Percentiles rank a stretch among this genome's conserved stretches.
These are phyloP conservation scores for Portunus trituberculatus DNA, from an alignment of 1,140 invertebrate species.

Conservation along the genomic window DNA sequence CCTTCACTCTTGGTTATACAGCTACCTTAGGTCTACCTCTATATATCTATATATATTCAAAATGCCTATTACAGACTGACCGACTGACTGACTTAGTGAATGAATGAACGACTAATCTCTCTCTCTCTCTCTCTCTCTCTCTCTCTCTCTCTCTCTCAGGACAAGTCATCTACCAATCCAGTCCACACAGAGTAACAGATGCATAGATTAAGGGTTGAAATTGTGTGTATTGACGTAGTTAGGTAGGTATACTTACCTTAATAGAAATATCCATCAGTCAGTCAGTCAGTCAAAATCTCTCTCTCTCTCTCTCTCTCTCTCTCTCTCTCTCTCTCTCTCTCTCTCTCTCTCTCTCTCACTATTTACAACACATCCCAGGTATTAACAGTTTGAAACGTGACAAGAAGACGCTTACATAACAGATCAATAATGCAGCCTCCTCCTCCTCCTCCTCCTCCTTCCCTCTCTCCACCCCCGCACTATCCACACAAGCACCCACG, in stretches of 20 bases:
- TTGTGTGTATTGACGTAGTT: not conserved
- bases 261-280: not conserved
- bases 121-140: no score
- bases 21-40: no score
- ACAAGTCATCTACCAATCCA: no score
- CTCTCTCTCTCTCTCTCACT: not conserved
- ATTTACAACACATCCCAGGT: no score
- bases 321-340: conserved; percentile 40
- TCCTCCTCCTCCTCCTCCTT: not conserved
- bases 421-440: not conserved
- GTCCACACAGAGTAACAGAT: no score
- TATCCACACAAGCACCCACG: not conserved
- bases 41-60: no score
- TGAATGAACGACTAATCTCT: no score
- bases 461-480: not conserved
- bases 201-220: no score
- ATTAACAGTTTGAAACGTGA: not conserved
- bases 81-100: no score
- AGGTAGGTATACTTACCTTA: not conserved
- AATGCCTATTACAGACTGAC: no score
- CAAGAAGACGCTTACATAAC: not conserved
- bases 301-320: not conserved
- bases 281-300: not conserved
- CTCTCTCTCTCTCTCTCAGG: no score
- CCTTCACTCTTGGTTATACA: no score